Conservation (phyloP, 2,888 invertebrate species). For the Bellardia pandia region DNA sequence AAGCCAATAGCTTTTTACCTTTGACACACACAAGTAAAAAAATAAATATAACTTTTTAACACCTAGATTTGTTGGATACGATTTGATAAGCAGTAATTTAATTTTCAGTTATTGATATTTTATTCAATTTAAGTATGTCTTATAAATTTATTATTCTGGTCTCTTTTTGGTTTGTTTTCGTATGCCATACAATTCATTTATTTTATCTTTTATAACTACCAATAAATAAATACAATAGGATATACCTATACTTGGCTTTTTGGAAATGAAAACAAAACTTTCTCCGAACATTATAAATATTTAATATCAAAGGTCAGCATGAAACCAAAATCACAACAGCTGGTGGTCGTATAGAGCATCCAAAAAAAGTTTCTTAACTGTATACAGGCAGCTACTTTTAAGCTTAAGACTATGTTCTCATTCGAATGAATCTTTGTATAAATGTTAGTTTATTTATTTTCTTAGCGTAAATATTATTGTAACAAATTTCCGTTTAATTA, state of each 20-base stretch:
- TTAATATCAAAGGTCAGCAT: conserved; percentile 13
- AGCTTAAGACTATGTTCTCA: neutral
- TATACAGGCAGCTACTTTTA: neutral
- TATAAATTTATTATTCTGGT: conserved; percentile 33
- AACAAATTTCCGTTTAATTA: conserved; percentile 48
- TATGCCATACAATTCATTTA: conserved; percentile 1
- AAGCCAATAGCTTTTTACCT: neutral
- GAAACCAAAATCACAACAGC: conserved; percentile 17
- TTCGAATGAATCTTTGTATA: neutral
- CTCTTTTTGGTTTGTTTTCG: neutral
- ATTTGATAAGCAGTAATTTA: neutral
- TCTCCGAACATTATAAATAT: conserved; percentile 22
- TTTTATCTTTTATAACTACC: neutral
- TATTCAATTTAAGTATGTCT: conserved; percentile 24
- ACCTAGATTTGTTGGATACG: neutral
- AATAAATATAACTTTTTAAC: neutral
- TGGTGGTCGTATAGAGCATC: neutral
- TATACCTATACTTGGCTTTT: neutral
- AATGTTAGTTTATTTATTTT: neutral
- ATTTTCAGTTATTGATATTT: conserved; percentile 21
- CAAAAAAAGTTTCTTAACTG: neutral
- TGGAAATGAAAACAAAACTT: neutral
- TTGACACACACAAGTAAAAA: neutral
- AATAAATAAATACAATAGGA: neutral
- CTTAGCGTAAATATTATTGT: conserved; percentile 2